phyloP scores from a whole-genome alignment of 2,888 invertebrate species.

The Chrysodeixis includens region DNA sequence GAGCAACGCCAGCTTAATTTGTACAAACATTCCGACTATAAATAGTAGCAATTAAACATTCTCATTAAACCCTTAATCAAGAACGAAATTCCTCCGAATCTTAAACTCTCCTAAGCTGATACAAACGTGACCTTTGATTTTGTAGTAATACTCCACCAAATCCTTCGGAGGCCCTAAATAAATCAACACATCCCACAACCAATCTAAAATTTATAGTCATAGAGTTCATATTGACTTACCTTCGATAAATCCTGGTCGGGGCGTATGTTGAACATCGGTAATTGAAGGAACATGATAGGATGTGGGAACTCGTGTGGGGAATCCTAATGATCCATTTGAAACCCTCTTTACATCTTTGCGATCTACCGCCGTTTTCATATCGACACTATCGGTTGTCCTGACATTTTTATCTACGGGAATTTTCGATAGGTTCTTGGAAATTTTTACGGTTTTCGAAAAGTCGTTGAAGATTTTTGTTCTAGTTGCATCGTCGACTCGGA shows the following conservation, averaged over 20 bases:
- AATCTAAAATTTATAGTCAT: slow-evolving; percentile 2
- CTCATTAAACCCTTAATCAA: neutral
- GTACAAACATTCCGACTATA: neutral
- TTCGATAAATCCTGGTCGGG: slow-evolving; percentile 63
- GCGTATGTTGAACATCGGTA: slow-evolving; percentile 62
- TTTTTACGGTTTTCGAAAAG: slow-evolving; percentile 82
- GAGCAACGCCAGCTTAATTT: neutral
- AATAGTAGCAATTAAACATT: neutral
- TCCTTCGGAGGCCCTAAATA: slow-evolving; percentile 31
- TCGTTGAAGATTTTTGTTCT: slow-evolving; percentile 80
- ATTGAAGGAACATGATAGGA: slow-evolving; percentile 65
- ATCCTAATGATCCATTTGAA: slow-evolving; percentile 65
- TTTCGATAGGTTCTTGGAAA: slow-evolving; percentile 53
- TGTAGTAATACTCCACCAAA: slow-evolving; percentile 29
- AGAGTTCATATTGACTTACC: slow-evolving; percentile 66
- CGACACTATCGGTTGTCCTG: slow-evolving; percentile 30
- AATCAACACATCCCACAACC: slow-evolving; percentile 12
- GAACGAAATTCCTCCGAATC: slow-evolving; percentile 24
- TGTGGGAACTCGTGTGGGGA: slow-evolving; percentile 49
- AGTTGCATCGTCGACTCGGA: slow-evolving; percentile 78
- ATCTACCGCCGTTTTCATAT: slow-evolving; percentile 26
- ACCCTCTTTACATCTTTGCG: slow-evolving; percentile 40
- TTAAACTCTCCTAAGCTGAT: neutral
- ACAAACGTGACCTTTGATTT: slow-evolving; percentile 30
- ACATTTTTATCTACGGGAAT: slow-evolving; percentile 33